Conservation (phyloP, 2,797 vertebrate species). For the Mus caroli region DNA sequence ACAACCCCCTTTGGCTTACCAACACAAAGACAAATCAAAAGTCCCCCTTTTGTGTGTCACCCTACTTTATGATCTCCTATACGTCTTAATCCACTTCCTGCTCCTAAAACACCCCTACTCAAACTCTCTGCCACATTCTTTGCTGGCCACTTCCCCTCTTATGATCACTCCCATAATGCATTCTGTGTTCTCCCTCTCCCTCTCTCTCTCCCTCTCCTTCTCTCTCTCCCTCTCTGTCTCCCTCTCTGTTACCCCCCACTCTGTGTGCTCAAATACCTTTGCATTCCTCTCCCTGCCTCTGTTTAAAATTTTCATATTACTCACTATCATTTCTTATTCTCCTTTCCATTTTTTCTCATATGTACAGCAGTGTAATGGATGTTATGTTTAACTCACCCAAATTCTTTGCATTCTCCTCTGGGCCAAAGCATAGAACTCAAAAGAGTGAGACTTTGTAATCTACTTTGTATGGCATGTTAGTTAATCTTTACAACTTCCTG, state of each 20-base stretch:
- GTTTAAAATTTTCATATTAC: slow-evolving; percentile 26
- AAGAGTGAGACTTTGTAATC: neutral
- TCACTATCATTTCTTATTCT: neutral
- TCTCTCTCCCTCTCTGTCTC: neutral
- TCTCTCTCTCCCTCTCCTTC: neutral
- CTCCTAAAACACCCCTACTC: neutral
- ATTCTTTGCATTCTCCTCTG: neutral
- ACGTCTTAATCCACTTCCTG: neutral
- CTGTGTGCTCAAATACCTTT: neutral
- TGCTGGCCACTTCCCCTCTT: neutral
- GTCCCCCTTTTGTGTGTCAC: neutral
- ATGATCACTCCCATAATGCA: neutral
- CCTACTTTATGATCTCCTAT: neutral
- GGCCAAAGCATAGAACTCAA: neutral
- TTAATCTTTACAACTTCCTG: neutral
- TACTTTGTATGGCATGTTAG: neutral
- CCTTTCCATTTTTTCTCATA: neutral
- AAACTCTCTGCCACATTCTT: neutral
- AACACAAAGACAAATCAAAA: slow-evolving; percentile 25
- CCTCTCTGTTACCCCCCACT: too few relatives aligned
- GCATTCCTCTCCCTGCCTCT: neutral
- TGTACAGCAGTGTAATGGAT: neutral
- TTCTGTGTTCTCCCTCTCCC: too few relatives aligned
- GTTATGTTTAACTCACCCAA: neutral
- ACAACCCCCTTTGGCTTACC: slow-evolving; percentile 7